Evolutionary conservation across 2,113 vertebrate genomes (phyloP), one percentile per base, ranked within the genome.

Genomic region (Colistium nudipinnis): DNA sequence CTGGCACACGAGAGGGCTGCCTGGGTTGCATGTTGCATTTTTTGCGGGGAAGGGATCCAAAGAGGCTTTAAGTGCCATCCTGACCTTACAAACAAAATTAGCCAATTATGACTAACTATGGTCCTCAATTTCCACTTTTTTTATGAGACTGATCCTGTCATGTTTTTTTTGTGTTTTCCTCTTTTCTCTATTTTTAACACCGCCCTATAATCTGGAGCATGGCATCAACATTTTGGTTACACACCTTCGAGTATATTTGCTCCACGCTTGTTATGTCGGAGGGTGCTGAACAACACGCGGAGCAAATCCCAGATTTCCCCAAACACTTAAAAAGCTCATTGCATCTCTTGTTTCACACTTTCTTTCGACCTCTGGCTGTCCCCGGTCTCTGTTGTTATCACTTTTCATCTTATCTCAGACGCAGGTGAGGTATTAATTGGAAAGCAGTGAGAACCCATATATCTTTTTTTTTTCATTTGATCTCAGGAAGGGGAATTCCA

Each of bases 401-500:
- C 39, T 53, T 76, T 83, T 81, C 62, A 87, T 82, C 75, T 73
- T 13, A 59, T 56, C 35, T 1, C 19, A 68, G 74, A 78, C 39
- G 51, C 83, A 89, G 86, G 86, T 89, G 86, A 82, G 71, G 76
- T 52, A 83, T 91, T 91, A 91, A 90, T 89, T 89, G 85, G 70
- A 83, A 70, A 90, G 79, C 68, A 79, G 74, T 57, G 49, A 81
- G 69, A 73, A 51, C 38, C 56, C 68, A 76, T 87, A 83, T 87
- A 86, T 87, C 81, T 84, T 78, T 47, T 27, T 39, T 44, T 54
- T 64, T 43, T 62, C 76, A 31, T 93, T 94, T 85, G 85, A 90
- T 87, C 84, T 90, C 91, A 88, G 69, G 17, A 67, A 90, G 94
- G 95, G 95, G 93, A 96, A 94, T 96, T 96, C 95, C 95, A 43